These are phyloP conservation scores for Rotaria socialis DNA, from an alignment of 2,888 invertebrate species.

Conservation along the genomic window DNA sequence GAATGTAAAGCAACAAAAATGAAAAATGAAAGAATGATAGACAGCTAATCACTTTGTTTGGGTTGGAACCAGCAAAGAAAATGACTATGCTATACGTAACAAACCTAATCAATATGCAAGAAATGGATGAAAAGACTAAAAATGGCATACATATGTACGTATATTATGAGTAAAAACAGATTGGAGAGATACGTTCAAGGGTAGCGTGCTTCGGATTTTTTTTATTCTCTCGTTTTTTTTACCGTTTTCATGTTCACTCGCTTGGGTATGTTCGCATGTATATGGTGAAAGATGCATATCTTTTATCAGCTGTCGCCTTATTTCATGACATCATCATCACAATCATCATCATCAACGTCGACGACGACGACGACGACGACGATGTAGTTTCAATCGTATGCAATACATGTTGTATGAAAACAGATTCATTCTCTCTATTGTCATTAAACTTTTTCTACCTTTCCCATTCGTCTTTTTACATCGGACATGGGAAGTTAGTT, in stretches of 20 bases:
- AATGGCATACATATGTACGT: background rate
- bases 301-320: slow-evolving; percentile 18
- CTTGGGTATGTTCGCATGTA: background rate
- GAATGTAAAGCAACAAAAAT: background rate
- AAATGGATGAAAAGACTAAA: background rate
- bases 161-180: background rate
- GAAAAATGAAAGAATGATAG: slow-evolving; percentile 16
- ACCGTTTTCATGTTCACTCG: background rate
- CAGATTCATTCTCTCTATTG: slow-evolving; percentile 4
- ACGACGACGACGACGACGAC: background rate
- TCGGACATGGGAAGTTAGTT: background rate
- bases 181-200: background rate
- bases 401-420: slow-evolving; percentile 11
- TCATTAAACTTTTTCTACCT: background rate
- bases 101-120: slow-evolving; percentile 1
- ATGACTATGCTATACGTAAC: background rate
- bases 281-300: slow-evolving; percentile 1
- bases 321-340: slow-evolving; percentile 9
- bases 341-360: background rate
- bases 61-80: background rate
- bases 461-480: background rate
- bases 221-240: background rate
- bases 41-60: slow-evolving; percentile 26
- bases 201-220: background rate
- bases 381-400: slow-evolving; percentile 21